A percentile compares a stretch with the other conserved stretches of the same genome.
phyloP scores from a whole-genome alignment of 1,140 invertebrate genomes.

The Liolophura sinensis region DNA sequence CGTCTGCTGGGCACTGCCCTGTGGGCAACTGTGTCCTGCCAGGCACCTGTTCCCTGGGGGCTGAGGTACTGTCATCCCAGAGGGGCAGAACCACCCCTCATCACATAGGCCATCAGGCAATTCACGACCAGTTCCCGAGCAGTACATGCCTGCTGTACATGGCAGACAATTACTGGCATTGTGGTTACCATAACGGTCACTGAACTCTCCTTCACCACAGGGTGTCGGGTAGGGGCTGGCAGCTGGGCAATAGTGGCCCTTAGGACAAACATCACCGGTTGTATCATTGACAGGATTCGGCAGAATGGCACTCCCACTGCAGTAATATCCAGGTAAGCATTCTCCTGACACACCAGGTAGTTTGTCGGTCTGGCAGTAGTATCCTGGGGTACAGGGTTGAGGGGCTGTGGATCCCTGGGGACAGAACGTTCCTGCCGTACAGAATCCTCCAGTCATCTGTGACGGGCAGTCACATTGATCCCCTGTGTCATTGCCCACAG shows the following conservation, averaged over 20 bases:
- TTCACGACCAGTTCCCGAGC: slow-evolving; percentile 39
- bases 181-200: slow-evolving; percentile 38
- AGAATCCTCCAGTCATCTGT: slow-evolving; percentile 47
- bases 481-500: slow-evolving; percentile 37
- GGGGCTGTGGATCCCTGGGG: slow-evolving; percentile 40
- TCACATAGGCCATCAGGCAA: slow-evolving; percentile 46
- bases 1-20: slow-evolving; percentile 42
- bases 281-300: slow-evolving; percentile 48
- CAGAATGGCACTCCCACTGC: slow-evolving; percentile 40
- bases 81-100: slow-evolving; percentile 52
- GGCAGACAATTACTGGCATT: slow-evolving; percentile 48
- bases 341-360: slow-evolving; percentile 36
- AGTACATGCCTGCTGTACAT: slow-evolving; percentile 53
- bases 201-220: slow-evolving; percentile 43
- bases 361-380: slow-evolving; percentile 47
- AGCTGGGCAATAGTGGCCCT: slow-evolving; percentile 51
- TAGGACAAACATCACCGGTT: slow-evolving; percentile 51
- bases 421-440: slow-evolving; percentile 49
- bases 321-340: slow-evolving; percentile 50
- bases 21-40: slow-evolving; percentile 49
- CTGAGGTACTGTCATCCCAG: slow-evolving; percentile 47
- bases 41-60: slow-evolving; percentile 50
- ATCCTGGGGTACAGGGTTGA: slow-evolving; percentile 42
- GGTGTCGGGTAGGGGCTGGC: slow-evolving; percentile 38
- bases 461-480: slow-evolving; percentile 41